phyloP scores from a whole-genome alignment of 2,888 invertebrate genomes.

The Rhyacophila evoluta region DNA sequence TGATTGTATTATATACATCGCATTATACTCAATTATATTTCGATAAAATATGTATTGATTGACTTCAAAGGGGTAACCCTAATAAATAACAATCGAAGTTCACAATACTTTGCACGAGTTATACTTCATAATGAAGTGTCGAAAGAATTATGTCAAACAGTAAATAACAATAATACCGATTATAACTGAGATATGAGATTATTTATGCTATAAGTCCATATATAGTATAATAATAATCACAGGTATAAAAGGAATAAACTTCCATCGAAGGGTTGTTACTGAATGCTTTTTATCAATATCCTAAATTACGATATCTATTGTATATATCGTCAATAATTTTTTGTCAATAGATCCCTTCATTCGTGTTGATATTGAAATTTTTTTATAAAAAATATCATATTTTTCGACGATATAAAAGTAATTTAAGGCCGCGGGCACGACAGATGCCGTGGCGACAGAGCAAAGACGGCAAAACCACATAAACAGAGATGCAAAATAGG shows the following conservation, averaged over 20 bases:
- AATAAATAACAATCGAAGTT: not conserved
- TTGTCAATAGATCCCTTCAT: not conserved
- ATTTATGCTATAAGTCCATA: not conserved
- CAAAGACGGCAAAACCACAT: no score
- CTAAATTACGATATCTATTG: not conserved
- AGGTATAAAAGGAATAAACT: not conserved
- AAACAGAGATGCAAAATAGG: no score
- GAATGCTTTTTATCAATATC: not conserved
- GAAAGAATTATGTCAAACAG: not conserved
- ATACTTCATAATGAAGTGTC: not conserved
- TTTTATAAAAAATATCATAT: no score
- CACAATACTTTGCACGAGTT: not conserved
- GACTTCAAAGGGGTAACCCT: not conserved
- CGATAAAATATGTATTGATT: not conserved
- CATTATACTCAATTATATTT: not conserved
- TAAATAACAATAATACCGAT: not conserved
- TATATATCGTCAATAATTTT: not conserved
- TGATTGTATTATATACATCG: not conserved
- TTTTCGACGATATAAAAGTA: no score
- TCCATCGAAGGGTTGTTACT: no score
- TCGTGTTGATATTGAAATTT: not conserved
- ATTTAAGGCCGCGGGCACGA: no score
- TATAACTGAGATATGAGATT: not conserved
- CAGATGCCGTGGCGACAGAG: no score
- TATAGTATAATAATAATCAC: not conserved